Evolutionary conservation across 2,113 vertebrate genomes (phyloP).

Genomic region (Agapornis roseicollis): DNA sequence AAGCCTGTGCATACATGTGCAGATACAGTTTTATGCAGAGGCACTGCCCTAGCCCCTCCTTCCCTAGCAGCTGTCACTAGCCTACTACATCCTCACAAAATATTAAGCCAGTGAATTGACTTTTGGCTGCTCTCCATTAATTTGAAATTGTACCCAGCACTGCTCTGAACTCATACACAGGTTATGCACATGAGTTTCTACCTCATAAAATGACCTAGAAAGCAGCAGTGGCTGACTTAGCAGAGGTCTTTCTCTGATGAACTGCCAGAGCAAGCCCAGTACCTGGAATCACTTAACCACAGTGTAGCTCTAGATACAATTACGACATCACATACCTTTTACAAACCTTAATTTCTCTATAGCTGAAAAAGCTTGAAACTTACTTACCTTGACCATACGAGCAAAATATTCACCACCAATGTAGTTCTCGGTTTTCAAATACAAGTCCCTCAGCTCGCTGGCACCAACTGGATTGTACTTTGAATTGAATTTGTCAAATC

Average conservation of each 20-base stretch:
- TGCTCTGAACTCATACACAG: neutral
- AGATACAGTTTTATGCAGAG: neutral
- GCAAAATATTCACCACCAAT: conserved; percentile 96
- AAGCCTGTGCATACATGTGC: neutral
- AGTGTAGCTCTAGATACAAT: neutral
- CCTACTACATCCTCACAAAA: neutral
- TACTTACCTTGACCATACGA: conserved; percentile 90
- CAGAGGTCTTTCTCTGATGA: neutral
- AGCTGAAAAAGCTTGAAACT: neutral
- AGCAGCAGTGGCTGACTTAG: neutral
- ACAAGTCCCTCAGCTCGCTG: conserved; percentile 94
- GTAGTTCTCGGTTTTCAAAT: conserved; percentile 94
- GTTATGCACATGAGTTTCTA: neutral
- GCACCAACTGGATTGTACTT: conserved; percentile 98
- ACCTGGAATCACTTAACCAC: neutral
- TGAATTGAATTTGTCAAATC: conserved; percentile 99
- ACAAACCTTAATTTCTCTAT: neutral
- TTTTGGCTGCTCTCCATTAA: neutral
- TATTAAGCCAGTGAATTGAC: neutral
- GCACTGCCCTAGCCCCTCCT: neutral
- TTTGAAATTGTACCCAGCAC: neutral
- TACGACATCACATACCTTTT: neutral
- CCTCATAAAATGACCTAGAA: neutral
- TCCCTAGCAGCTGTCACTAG: neutral
- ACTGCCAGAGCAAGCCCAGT: neutral